Base-by-base conservation (phyloP, 2,888 invertebrate genomes). In the Apodemia hepburni region DNA sequence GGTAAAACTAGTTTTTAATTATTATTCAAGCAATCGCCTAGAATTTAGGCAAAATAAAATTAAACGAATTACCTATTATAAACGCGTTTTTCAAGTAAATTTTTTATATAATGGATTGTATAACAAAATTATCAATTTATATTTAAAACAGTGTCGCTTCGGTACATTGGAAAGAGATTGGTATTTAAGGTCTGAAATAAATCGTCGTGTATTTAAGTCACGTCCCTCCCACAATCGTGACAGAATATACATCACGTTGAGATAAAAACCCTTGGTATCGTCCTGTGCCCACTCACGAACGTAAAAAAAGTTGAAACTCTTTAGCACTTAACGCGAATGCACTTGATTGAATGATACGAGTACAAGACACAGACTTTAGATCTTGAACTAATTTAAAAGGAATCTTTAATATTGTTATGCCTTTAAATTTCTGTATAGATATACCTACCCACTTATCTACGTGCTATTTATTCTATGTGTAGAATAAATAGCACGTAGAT, bases 121-220 rank as follows among this genome's bases (percentile, higher is more conserved):
- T 27, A 29, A 29, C 29, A 29, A 57, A 57, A 57, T 57, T 57
- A 57, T 57, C 54, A 57, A 57, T 57, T 57, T 29, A 57, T 15
- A 57, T 65, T 68, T 63, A 63, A 67, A 63, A 67, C 33, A 61
- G 61, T 61, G 64, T 27, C 61, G 64, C 64, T 64, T 60, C 45
- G 45, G 45, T 66, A 61, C 67, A 68, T 66, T 35, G 54, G 58
- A 54, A 58, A 59, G 64, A 65, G 58, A 62, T 59, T 63, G 65
- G 66, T 68, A 68, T 71, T 72, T 71, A 70, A 69, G 72, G 71
- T 71, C 70, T 65, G 73, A 75, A 81, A 85, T 81, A 84, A 85
- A 85, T 82, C 81, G 77, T 74, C 78, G 77, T 77, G 79, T 79
- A 88, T 88, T 87, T 84, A 76, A 80, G 88, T 90, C 90, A 91